Evolutionary conservation across 2,113 vertebrate species (phyloP).

Genomic region (Heptranchias perlo): DNA sequence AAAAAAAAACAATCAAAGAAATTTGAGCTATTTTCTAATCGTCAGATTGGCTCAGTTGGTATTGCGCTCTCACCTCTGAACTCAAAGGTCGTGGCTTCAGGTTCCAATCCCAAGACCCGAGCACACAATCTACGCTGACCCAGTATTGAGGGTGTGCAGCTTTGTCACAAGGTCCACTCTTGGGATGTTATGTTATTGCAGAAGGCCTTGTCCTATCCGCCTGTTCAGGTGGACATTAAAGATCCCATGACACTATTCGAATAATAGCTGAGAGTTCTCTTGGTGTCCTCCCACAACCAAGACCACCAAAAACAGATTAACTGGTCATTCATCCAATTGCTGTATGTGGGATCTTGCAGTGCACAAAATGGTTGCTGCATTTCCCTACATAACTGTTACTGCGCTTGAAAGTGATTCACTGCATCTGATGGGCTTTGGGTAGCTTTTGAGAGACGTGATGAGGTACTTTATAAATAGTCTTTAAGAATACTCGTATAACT

Average conservation of each 20-base stretch:
- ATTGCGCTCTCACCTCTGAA: neutral
- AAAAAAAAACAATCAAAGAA: neutral
- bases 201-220: neutral
- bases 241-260: neutral
- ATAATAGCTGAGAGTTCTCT: neutral
- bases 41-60: neutral
- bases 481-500: neutral
- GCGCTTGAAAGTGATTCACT: neutral
- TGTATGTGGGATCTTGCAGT: neutral
- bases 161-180: neutral
- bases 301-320: neutral
- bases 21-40: neutral
- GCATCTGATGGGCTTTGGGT: neutral
- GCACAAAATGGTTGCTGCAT: neutral
- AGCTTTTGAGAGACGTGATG: neutral
- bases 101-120: neutral
- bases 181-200: neutral
- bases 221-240: no score
- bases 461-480: neutral
- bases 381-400: neutral
- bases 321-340: neutral
- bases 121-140: neutral
- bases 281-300: neutral
- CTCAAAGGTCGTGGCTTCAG: neutral
- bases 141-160: neutral